Evolutionary conservation across 2,797 vertebrate genomes (phyloP), one percentile per base, ranked within the genome.

Genomic region (Xenops minutus): DNA sequence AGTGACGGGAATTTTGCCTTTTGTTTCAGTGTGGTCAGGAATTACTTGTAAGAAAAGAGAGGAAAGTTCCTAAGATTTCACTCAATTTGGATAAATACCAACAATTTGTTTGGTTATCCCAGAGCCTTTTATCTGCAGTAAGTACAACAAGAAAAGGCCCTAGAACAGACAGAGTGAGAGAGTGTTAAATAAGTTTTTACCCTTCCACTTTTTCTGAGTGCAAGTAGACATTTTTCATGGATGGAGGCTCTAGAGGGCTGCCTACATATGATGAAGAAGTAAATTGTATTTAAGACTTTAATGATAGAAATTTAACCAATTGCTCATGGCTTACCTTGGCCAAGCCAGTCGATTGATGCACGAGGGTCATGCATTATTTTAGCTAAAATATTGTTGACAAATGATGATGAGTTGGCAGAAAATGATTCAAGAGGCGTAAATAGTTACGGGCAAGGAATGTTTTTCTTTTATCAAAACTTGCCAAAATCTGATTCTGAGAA

Each of bases 81-180:
- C 93, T 96, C 88, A 61, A 16, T 88, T 86, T 92, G 92, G 71
- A 30, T 84, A 95, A 95, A 44, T 79, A 86, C 92, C 85, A 92
- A 76, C 41, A 76, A 83, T 81, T 95, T 95, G 79, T 93, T 94
- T 94, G 91, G 59, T 85, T 94, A 93, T 81, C 89, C 85, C 48
- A 59, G 46, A 67, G 55, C 37, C 67, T 61, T 95, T 94, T 82
- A 54, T 76, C 85, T 82, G 56, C 44, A 82, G 34, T 71, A 93
- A 96, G 88, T 73, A 76, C 36, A 17, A 37, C 56, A 66, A 94
- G 73, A 94, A 94, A 95, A 93, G 62, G 69, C 76, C 48, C 92
- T 89, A 93, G 66, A 92, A 46, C 51, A 81, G 82, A 41, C 26
- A 92, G 73, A 96, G 71, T 56, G 87, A 88, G 68, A 83, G 43